Base-by-base conservation (phyloP, 30 jellyfish, hydroid and myxozoan genomes). In the Nemopilema nomurai region DNA sequence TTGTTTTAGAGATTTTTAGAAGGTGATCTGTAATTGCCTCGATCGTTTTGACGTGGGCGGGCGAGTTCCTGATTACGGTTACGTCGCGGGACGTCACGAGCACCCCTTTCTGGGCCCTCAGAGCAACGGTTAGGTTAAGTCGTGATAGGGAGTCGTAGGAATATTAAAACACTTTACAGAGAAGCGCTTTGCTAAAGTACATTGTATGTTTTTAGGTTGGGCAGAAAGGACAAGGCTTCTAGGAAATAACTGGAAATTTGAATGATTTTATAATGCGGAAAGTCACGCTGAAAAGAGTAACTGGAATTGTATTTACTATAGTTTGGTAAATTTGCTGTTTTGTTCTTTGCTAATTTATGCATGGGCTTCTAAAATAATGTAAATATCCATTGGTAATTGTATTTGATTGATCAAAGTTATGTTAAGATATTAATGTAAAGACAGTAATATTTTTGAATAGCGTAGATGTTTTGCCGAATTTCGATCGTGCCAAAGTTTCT, bases 151-250 rank as follows among this genome's bases (percentile, higher is more conserved):
- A 23, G 30, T 21, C 18, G 28, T 67, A 18, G 76, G 53, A 23
- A 28, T 23, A 67, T 0, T 67, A 67, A 62, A 77, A 53, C 22
- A 21, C 76, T 62, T 50, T 52, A 62, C 78, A 75, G 78, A 77
- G 51, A 26, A 52, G 76, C 49, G 24, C 29, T 77, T 63, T 77
- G 78, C 63, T 75, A 77, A 20, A 77, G 87, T 53, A 75, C 87
- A 27, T 77, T 77, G 69, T 77, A 77, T 77, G 74, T 77, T 77
- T 77, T 62, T 77, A 77, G 87, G 87, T 77, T 77, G 87, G 87
- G 87, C 63, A 77, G 87, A 77, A 74, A 77, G 87, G 66, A 77
- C 87, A 77, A 77, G 62, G 87, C 87, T 66, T 53, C 87, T 77
- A 77, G 87, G 87, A 75, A 66, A 77, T 77, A 77, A 67, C 87